A percentile compares a stretch with the other conserved stretches of the same genome.
Evolutionary conservation across 2,888 invertebrate species (phyloP).

Genomic region (Acleris emargana): DNA sequence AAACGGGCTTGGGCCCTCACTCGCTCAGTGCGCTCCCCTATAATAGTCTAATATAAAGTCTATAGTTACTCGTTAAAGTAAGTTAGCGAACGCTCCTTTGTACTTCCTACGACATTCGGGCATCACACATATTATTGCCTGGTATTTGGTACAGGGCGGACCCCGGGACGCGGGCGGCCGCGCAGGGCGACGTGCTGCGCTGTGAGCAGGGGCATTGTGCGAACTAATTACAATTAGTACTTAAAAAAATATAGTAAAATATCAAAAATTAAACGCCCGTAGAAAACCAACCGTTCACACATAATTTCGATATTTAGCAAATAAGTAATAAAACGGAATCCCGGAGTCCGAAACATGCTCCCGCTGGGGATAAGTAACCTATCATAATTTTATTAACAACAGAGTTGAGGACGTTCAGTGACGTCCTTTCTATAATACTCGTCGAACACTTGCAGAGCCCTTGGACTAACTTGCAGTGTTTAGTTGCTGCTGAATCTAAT

Average conservation of each 20-base stretch:
- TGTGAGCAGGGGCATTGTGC: conserved; percentile 45
- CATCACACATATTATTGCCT: conserved; percentile 55
- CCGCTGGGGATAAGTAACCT: not conserved
- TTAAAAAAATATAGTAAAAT: conserved; percentile 48
- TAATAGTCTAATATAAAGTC: conserved; percentile 42
- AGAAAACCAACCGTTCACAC: conserved; percentile 42
- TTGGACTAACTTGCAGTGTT: not conserved
- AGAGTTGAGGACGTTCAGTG: no score
- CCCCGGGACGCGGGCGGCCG: conserved; percentile 45
- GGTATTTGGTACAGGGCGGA: conserved; percentile 52
- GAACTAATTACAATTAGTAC: conserved; percentile 47
- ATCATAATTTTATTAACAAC: not conserved
- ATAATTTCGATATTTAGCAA: conserved; percentile 23
- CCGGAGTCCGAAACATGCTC: not conserved
- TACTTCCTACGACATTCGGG: conserved; percentile 57
- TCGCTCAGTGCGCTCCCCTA: conserved; percentile 44
- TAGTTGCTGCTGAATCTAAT: not conserved
- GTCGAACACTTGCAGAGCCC: not conserved
- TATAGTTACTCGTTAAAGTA: conserved; percentile 45
- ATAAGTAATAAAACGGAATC: conserved; percentile 5
- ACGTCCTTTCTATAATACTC: not conserved
- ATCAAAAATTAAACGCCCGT: conserved; percentile 49
- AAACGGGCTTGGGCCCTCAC: conserved; percentile 50
- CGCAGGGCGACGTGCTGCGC: not conserved
- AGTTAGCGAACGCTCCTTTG: conserved; percentile 47